These are phyloP conservation scores for Scyliorhinus canicula DNA, from an alignment of 2,797 vertebrate species.

Conservation along the genomic window DNA sequence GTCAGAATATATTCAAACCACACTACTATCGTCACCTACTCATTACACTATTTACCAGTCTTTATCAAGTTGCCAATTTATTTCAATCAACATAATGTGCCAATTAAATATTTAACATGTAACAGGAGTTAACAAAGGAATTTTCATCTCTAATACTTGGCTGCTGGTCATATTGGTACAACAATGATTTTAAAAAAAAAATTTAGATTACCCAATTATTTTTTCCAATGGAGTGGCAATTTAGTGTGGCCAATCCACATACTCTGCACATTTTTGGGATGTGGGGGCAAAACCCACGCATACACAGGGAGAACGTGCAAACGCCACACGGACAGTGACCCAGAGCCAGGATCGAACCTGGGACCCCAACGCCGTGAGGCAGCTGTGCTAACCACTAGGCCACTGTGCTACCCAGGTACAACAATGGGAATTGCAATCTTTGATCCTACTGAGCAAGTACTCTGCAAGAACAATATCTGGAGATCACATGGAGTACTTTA, in stretches of 20 bases:
- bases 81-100: background rate
- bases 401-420: no score
- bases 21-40: background rate
- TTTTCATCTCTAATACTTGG: background rate
- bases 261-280: no score
- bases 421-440: background rate
- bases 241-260: no score
- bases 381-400: no score
- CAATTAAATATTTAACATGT: background rate
- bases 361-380: no score
- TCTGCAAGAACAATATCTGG: background rate
- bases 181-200: no score
- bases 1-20: slow-evolving; percentile 29
- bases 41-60: background rate
- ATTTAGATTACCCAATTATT: no score
- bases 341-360: no score
- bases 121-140: background rate
- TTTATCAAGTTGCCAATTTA: background rate
- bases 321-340: no score
- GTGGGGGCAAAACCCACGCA: no score
- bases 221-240: no score
- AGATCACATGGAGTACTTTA: background rate
- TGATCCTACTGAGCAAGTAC: background rate
- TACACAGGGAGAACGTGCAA: no score
- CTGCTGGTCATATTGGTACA: background rate